Evolutionary conservation across 2,797 vertebrate species (phyloP).

Genomic region (Sebastes cheni): DNA sequence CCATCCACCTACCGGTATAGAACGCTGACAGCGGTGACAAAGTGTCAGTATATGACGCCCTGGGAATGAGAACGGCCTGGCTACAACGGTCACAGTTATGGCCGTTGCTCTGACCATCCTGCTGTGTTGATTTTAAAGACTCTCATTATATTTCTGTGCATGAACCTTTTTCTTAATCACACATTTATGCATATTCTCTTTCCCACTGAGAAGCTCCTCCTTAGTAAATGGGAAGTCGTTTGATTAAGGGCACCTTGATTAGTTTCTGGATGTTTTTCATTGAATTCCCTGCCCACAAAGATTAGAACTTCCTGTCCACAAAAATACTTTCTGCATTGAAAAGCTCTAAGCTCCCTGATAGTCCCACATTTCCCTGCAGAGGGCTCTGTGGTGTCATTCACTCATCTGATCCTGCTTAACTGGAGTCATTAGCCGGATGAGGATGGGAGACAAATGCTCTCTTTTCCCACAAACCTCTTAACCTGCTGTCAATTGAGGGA

Average conservation of each 20-base stretch:
- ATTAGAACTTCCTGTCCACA: background rate
- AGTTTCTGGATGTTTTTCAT: background rate
- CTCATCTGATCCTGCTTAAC: constrained; percentile 59
- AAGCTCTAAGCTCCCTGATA: background rate
- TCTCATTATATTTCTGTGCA: background rate
- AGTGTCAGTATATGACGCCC: no score
- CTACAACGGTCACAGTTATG: background rate
- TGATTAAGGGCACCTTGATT: constrained; percentile 6
- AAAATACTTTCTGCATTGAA: background rate
- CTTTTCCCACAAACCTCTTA: constrained; percentile 84
- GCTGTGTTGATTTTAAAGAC: background rate
- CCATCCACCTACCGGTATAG: no score
- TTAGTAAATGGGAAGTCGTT: background rate
- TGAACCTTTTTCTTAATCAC: background rate
- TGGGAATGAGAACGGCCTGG: no score
- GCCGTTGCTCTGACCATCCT: background rate
- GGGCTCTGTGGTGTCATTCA: constrained; percentile 61
- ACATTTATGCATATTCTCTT: background rate
- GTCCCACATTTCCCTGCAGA: constrained; percentile 49
- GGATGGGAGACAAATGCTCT: constrained; percentile 70
- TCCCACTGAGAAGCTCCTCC: background rate
- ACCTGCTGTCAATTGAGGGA: constrained; percentile 79
- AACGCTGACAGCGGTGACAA: no score
- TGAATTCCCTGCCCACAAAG: background rate
- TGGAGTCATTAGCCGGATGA: constrained; percentile 72